Evolutionary conservation across 2,797 vertebrate genomes (phyloP).

Genomic region (Lagodon rhomboides): DNA sequence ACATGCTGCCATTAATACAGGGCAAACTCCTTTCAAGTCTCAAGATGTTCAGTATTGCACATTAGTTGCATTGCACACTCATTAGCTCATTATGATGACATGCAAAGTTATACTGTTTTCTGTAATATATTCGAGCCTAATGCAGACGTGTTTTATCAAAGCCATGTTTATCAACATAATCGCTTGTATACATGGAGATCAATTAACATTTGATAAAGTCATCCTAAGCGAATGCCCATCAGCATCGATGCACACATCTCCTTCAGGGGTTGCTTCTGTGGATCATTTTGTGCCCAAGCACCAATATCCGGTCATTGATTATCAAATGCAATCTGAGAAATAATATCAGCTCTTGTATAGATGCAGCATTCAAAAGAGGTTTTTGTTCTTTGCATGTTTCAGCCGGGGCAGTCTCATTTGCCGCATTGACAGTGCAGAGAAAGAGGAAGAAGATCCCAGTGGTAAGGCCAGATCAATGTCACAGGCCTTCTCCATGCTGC

Average conservation of each 20-base stretch:
- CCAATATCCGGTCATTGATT: background rate
- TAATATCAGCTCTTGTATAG: background rate
- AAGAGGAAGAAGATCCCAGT: constrained; percentile 41
- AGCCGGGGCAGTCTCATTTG: constrained; percentile 20
- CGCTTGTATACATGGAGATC: background rate
- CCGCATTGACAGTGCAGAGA: constrained; percentile 24
- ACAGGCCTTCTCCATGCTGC: constrained; percentile 72
- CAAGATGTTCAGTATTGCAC: background rate
- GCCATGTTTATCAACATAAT: background rate
- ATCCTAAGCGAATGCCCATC: background rate
- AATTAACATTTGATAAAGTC: background rate
- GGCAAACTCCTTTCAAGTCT: background rate
- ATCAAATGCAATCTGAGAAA: background rate
- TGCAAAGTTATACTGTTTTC: too few species aligned
- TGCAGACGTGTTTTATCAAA: background rate
- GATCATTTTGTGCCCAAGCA: background rate
- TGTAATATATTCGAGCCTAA: background rate
- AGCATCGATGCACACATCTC: background rate
- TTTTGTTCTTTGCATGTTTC: constrained; percentile 28
- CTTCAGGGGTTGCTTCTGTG: background rate
- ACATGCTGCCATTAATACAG: background rate
- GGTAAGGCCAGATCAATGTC: constrained; percentile 69
- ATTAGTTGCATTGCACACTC: background rate
- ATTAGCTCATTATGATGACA: background rate
- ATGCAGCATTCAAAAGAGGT: background rate